A percentile compares a stretch with the other conserved stretches of the same genome.
Evolutionary conservation across 2,113 vertebrate species (phyloP).

Genomic region (Labeo rohita): DNA sequence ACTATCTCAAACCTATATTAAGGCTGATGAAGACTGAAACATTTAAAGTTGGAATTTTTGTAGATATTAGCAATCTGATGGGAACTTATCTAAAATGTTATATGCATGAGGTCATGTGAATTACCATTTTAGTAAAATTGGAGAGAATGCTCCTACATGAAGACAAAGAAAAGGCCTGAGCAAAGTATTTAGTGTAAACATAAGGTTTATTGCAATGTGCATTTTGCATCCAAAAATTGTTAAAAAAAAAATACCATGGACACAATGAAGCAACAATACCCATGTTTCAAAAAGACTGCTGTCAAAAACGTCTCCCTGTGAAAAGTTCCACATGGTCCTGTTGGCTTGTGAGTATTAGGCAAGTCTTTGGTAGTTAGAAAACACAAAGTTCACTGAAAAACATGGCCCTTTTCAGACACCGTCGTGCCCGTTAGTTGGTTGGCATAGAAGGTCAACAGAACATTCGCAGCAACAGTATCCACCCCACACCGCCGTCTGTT

Average conservation of each 20-base stretch:
- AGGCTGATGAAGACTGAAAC: neutral
- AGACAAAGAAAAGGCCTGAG: constrained; percentile 15
- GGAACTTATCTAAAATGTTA: too few species aligned
- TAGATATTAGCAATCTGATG: neutral
- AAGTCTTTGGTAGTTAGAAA: constrained; percentile 78
- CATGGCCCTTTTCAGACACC: constrained; percentile 62
- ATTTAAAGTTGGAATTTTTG: neutral
- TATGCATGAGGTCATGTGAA: too few species aligned
- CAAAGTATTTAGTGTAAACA: constrained; percentile 75
- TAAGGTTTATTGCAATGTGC: constrained; percentile 84
- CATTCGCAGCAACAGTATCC: constrained; percentile 61
- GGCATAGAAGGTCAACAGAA: constrained; percentile 62
- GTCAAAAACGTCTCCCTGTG: constrained; percentile 72
- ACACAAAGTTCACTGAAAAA: constrained; percentile 64
- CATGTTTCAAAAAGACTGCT: constrained; percentile 53
- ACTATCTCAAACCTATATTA: neutral
- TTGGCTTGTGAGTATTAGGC: constrained; percentile 59
- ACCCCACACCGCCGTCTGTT: constrained; percentile 48
- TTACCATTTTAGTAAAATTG: neutral
- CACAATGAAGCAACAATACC: constrained; percentile 77
- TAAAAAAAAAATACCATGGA: constrained; percentile 71
- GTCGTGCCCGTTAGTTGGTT: constrained; percentile 69
- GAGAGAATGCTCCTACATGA: neutral
- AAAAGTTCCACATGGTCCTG: constrained; percentile 74
- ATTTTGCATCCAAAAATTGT: constrained; percentile 77